Evolutionary conservation across 2,888 invertebrate genomes (phyloP).

Genomic region (Ophion obscuratus): DNA sequence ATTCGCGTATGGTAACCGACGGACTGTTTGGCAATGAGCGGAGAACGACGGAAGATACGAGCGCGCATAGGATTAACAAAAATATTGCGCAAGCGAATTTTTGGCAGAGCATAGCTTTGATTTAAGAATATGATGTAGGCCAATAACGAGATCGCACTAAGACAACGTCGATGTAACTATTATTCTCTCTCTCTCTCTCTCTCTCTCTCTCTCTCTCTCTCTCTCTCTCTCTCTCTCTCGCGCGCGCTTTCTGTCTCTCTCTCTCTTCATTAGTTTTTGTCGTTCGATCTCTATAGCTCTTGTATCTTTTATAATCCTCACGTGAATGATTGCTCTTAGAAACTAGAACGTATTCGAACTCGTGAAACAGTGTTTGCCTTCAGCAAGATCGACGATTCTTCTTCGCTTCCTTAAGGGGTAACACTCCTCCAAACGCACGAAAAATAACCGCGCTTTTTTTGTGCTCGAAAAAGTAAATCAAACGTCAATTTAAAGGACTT

Average conservation of each 20-base stretch:
- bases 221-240: slow-evolving; percentile 20
- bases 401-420: background rate
- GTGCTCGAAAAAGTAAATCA: background rate
- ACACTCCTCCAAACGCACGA: background rate
- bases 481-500: background rate
- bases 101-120: slow-evolving; percentile 66
- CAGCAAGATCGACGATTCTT: slow-evolving; percentile 42
- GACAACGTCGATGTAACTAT: slow-evolving; percentile 53
- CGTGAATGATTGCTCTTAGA: slow-evolving; percentile 38
- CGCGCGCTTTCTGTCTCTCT: no score
- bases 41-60: slow-evolving; percentile 44
- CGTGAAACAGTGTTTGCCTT: slow-evolving; percentile 18
- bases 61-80: slow-evolving; percentile 58
- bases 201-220: slow-evolving; percentile 13
- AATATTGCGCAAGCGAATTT: slow-evolving; percentile 68
- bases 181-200: slow-evolving; percentile 10
- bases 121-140: slow-evolving; percentile 69
- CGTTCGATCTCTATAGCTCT: slow-evolving; percentile 42
- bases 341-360: slow-evolving; percentile 47
- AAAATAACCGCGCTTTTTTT: background rate
- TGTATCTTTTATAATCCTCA: slow-evolving; percentile 33
- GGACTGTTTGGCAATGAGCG: slow-evolving; percentile 65
- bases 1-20: slow-evolving; percentile 55
- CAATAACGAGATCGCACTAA: slow-evolving; percentile 59
- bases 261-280: slow-evolving; percentile 22